Evolutionary conservation across 2,113 vertebrate genomes (phyloP), one percentile per base, ranked within the genome.

Genomic region (Platichthys flesus): DNA sequence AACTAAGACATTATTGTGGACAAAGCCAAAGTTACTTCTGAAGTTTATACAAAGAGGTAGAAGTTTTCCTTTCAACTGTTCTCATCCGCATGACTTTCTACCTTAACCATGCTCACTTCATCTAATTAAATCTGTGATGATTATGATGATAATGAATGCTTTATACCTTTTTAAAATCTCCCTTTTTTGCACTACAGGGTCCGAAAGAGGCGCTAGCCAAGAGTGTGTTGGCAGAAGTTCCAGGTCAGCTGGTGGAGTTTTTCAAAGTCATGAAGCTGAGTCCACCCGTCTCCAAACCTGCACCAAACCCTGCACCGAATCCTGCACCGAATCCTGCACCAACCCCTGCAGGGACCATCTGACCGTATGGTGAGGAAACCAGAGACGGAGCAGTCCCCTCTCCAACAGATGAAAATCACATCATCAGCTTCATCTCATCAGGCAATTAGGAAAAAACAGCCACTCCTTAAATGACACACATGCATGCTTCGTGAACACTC

Each of bases 161-260:
- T 12, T 51, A 13, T 9, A 15, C 40, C 40, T 62, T 37, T 60
- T 60, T 13, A 8, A 9, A n/a, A 6, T 35, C 4, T 0, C n/a
- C 4, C 15, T 52, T 60, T 60, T 31, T 75, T 40, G 5, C 5
- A 0, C 18, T 4, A 15, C 73, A 95, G 94, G 79, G 59, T 83
- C 91, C 93, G 0, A 71, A 23, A 47, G 94, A 95, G 73, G 93
- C 89, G 0, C 69, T 95, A 55, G 91, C 94, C 0, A 92, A 93
- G 85, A 85, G 72, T 4, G 94, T 95, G 52, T 51, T 95, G 78
- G 94, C 94, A 12, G 94, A 95, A 79, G 90, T 95, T 20, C 94
- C 94, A 2, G 24, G 51, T 74, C 94, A 95, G 83, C 76, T 95
- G 58, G 87, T 91, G 75, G 86, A 85, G 23, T 94, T 91, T 56